These are phyloP conservation scores for Vulpes vulpes DNA, from an alignment of 2,113 vertebrate genomes.

Conservation along the genomic window DNA sequence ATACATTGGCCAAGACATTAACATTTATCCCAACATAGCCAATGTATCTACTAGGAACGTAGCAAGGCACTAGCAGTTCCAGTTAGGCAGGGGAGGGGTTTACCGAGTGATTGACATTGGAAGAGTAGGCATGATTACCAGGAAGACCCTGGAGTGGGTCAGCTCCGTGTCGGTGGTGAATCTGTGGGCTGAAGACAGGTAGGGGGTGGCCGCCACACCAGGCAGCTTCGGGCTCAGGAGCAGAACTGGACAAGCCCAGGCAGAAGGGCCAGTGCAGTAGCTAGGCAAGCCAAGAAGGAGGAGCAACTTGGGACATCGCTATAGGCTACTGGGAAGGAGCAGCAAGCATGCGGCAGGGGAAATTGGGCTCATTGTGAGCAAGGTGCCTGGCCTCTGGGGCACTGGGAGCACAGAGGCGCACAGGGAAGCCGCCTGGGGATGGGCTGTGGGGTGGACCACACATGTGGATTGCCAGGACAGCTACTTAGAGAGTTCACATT, in stretches of 20 bases:
- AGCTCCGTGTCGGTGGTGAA: background rate
- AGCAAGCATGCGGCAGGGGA: background rate
- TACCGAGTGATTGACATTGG: background rate
- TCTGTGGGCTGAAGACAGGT: background rate
- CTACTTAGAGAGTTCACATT: constrained; percentile 70
- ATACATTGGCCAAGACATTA: constrained; percentile 2
- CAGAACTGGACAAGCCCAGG: background rate
- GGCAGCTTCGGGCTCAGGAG: background rate
- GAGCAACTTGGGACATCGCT: background rate
- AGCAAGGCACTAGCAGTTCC: background rate
- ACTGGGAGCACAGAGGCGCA: background rate
- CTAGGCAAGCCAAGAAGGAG: background rate
- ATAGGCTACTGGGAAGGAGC: constrained; percentile 65
- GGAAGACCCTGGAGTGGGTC: background rate
- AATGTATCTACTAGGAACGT: background rate
- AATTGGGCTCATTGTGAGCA: constrained; percentile 41
- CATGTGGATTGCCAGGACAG: constrained; percentile 69
- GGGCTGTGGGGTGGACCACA: constrained; percentile 73
- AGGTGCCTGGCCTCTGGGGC: background rate
- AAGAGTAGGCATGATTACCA: background rate
- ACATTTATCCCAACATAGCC: background rate
- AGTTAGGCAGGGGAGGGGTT: background rate
- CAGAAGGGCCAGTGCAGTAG: background rate
- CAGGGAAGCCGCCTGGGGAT: background rate
- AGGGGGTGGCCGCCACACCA: background rate